Evolutionary conservation across 2,888 invertebrate genomes (phyloP), one percentile per base, ranked within the genome.

Genomic region (Lucinisca nassula): DNA sequence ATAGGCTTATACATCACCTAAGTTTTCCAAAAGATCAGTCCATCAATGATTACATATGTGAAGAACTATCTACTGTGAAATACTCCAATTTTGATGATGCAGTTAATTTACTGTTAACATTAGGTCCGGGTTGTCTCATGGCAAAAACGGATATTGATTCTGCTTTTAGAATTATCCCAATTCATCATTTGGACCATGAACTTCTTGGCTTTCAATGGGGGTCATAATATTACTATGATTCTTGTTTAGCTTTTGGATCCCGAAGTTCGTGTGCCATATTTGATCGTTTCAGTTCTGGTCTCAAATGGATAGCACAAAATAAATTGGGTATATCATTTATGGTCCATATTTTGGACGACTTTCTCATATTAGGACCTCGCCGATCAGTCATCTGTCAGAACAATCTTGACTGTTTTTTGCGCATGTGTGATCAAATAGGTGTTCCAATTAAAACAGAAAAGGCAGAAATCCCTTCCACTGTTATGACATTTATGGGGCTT

Each of bases 401-500:
- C 3, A 32, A 79, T 58, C 49, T 79, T 21, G 3, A 75, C n/a
- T 30, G 24, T 2, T 82, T 88, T 30, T 40, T 79, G 12, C 35
- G 24, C 3, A 37, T 85, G 32, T 84, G 79, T 49, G 17, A 45
- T 0, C 6, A 35, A 4, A 27, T 79, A 10, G 87, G 87, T 0
- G 84, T 82, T 51, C 87, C 84, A 0, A 82, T 84, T 58, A 84
- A 88, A 49, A n/a, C 24, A 2, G 87, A 88, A 30, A 83, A 70
- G 61, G 85, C 79, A 1, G 79, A 55, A 32, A 14, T 17, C 12
- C 73, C 75, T 1, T 40, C 40, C 10, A 45, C 40, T 0, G 14
- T 40, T 35, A 55, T 85, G 1, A 77, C 82, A 30, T 84, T 84
- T 35, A 79, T 84, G 79, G 84, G 79, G 27, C 38, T 84, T 21